Percentiles rank a stretch among this genome's conserved stretches.
These are phyloP conservation scores for Apis dorsata DNA, from an alignment of 1,140 invertebrate genomes.

Conservation along the genomic window DNA sequence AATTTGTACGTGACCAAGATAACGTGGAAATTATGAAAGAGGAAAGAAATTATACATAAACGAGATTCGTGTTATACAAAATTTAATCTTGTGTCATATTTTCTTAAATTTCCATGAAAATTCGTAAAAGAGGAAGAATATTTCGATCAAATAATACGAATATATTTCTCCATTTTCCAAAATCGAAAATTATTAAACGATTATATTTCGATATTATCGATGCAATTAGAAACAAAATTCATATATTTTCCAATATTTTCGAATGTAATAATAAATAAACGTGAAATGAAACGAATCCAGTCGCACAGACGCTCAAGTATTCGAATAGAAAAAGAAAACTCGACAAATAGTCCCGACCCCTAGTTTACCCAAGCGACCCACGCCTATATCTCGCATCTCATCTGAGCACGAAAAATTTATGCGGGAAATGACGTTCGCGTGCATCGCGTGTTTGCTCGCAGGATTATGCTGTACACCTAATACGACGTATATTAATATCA, in stretches of 20 bases:
- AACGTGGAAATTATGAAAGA: not conserved
- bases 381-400: conserved; percentile 11
- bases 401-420: conserved; percentile 26
- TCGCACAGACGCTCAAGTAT: not conserved
- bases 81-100: not conserved
- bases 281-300: not conserved
- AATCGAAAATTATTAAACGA: no score
- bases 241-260: no score
- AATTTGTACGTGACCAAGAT: not conserved
- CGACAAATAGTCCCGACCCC: conserved; percentile 4
- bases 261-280: not conserved
- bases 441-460: conserved; percentile 39
- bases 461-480: conserved; percentile 28
- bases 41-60: no score
- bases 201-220: not conserved
- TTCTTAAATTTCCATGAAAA: not conserved
- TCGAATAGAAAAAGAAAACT: not conserved
- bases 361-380: not conserved
- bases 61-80: not conserved
- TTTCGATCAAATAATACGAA: no score
- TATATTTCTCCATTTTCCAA: no score
- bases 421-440: conserved; percentile 20
- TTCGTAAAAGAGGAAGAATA: no score
- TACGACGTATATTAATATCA: conserved; percentile 13
- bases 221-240: not conserved